Evolutionary conservation across 2,797 vertebrate genomes (phyloP), one percentile per base, ranked within the genome.

Genomic region (Sebastes miniatus): DNA sequence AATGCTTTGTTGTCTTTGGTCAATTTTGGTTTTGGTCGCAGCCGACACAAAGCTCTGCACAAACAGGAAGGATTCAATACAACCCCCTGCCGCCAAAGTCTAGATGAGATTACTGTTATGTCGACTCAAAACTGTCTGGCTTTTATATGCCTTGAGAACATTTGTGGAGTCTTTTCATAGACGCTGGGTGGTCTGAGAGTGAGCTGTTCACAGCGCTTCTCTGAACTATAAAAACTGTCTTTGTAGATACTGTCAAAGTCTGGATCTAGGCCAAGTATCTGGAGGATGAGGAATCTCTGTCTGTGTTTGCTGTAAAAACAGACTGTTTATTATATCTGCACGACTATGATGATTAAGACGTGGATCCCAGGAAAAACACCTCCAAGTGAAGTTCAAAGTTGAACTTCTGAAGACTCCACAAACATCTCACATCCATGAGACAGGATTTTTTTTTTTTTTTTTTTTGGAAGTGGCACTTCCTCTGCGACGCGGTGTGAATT

Each of bases 181-280:
- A 79, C 36, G 4, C 76, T 58, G 88, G 88, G 91, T 89, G 91
- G 88, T 90, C 88, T 80, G 64, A 76, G 47, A 72, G 52, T 25
- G 25, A 64, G 81, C 76, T 73, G 64, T 69, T 69, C 10, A 24
- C 69, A 72, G 66, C 63, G 13, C 73, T 86, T 89, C 84, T 73
- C 68, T 73, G 18, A 87, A 80, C 65, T 47, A 47, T 14, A 77
- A 83, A 54, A 84, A 64, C 12, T 56, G 69, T 76, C 73, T 86
- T 63, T 77, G 86, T 82, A 77, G 84, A 87, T 80, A 58, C 77
- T 83, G 85, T 91, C 85, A 89, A 76, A 82, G 79, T 89, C 78
- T 88, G 85, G 75, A 93, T 92, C 61, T 91, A 85, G 90, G 85
- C 76, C 90, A 89, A 73, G 87, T 59, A 75, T 85, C 89, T 32